Evolutionary conservation across 2,888 invertebrate genomes (phyloP), one percentile per base, ranked within the genome.

Genomic region (Tubulanus polymorphus): DNA sequence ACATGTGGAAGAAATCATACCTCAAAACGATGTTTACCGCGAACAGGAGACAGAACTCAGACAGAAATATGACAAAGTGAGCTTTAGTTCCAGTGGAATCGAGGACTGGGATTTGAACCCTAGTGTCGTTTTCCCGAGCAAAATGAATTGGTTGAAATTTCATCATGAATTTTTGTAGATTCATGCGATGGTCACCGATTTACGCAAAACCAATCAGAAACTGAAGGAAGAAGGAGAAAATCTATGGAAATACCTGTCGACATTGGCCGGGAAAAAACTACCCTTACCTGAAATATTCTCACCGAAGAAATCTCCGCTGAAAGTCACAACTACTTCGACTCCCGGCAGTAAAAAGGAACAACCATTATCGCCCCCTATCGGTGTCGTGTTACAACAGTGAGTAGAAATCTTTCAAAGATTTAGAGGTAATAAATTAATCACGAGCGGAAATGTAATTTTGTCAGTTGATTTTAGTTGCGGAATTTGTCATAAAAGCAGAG

Each of bases 401-500:
- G n/a, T n/a, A n/a, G n/a, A n/a, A n/a, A n/a, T n/a, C n/a, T n/a
- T n/a, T n/a, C n/a, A n/a, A n/a, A n/a, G n/a, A n/a, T n/a, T n/a
- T n/a, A n/a, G n/a, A n/a, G n/a, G n/a, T n/a, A n/a, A n/a, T n/a
- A n/a, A n/a, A n/a, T n/a, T n/a, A n/a, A n/a, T n/a, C n/a, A n/a
- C n/a, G n/a, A n/a, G n/a, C 35, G 35, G 35, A 8, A 18, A 18
- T 41, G 5, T 41, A 41, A 26, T 46, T 48, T 12, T 15, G 18
- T 18, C 6, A 12, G 5, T 10, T 54, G 28, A 20, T 41, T 58
- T 62, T 37, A 89, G 89, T 73, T 95, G 95, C 78, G 91, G 91
- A 20, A 89, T 90, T 63, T 95, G 95, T 80, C 85, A 87, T 56
- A 86, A 88, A 69, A 87, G 88, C 63, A 87, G 88, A 60, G 93